These are phyloP conservation scores for Leucoma salicis DNA, from an alignment of 2,888 invertebrate genomes.

Conservation along the genomic window DNA sequence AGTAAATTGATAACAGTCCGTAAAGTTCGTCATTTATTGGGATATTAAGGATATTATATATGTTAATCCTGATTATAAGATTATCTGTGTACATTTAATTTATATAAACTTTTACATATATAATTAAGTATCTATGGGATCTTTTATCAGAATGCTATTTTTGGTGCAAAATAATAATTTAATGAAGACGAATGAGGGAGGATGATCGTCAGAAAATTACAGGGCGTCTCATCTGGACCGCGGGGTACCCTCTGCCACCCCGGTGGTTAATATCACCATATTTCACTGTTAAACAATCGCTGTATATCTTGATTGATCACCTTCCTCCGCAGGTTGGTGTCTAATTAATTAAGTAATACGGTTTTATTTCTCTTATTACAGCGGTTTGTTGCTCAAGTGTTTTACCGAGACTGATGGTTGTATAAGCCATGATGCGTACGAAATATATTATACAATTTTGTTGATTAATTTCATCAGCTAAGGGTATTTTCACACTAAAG, in stretches of 20 bases:
- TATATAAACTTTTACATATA: too few species aligned
- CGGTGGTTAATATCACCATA: constrained; percentile 33
- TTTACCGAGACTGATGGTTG: constrained; percentile 18
- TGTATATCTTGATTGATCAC: constrained; percentile 53
- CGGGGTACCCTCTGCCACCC: constrained; percentile 7
- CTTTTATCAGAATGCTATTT: too few species aligned
- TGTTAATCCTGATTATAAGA: too few species aligned
- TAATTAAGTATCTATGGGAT: too few species aligned
- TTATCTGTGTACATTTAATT: too few species aligned
- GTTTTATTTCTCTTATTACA: constrained; percentile 25
- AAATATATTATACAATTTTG: background rate
- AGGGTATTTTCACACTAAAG: too few species aligned
- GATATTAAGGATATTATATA: too few species aligned
- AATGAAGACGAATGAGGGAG: constrained; percentile 37
- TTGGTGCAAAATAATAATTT: constrained; percentile 26
- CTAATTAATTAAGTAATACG: constrained; percentile 47
- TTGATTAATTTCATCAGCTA: background rate
- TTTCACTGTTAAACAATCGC: constrained; percentile 51
- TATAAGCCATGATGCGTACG: background rate
- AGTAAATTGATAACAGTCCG: too few species aligned
- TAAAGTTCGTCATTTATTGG: too few species aligned
- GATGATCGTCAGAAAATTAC: constrained; percentile 35
- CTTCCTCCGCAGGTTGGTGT: constrained; percentile 21
- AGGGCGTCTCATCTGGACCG: constrained; percentile 31
- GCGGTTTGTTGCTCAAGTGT: constrained; percentile 35